phyloP scores from a whole-genome alignment of 2,113 vertebrate genomes.

The Neofelis nebulosa region DNA sequence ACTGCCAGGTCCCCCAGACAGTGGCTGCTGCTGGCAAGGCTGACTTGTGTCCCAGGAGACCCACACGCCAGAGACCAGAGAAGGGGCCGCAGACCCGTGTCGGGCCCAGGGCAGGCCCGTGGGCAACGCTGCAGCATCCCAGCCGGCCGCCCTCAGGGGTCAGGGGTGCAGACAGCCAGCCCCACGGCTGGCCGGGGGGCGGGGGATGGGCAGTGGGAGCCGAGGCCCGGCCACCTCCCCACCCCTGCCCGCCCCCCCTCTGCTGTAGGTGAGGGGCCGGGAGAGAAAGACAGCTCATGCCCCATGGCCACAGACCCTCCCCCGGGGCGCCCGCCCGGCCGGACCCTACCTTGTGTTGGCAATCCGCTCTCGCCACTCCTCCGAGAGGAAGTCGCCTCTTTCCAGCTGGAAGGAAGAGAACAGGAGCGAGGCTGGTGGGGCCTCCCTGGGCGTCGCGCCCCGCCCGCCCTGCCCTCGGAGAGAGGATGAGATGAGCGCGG shows the following conservation, averaged over 20 bases:
- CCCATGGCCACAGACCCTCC: background rate
- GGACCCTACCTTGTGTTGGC: constrained; percentile 95
- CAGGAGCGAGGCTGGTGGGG: background rate
- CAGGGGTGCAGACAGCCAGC: background rate
- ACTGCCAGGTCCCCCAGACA: background rate
- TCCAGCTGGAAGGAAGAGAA: constrained; percentile 91
- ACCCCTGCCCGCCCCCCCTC: background rate
- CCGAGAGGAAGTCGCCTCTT: constrained; percentile 98
- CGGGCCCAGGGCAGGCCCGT: background rate
- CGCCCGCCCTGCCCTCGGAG: background rate
- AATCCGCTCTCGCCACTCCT: constrained; percentile 98
- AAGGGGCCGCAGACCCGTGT: background rate
- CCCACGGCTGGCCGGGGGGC: rapidly evolving
- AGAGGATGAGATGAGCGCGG: background rate
- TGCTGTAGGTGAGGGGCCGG: background rate
- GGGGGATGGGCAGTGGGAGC: background rate
- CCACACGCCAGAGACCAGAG: no score
- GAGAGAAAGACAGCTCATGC: background rate
- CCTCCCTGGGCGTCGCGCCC: background rate
- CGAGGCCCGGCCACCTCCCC: background rate
- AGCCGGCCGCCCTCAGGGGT: rapidly evolving
- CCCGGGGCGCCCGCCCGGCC: background rate
- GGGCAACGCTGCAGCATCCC: background rate
- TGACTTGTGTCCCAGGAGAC: background rate
- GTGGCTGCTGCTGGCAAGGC: background rate